Percentiles rank a stretch among this genome's conserved stretches.
Evolutionary conservation across 2,797 vertebrate species (phyloP).

Genomic region (Luscinia megarhynchos): DNA sequence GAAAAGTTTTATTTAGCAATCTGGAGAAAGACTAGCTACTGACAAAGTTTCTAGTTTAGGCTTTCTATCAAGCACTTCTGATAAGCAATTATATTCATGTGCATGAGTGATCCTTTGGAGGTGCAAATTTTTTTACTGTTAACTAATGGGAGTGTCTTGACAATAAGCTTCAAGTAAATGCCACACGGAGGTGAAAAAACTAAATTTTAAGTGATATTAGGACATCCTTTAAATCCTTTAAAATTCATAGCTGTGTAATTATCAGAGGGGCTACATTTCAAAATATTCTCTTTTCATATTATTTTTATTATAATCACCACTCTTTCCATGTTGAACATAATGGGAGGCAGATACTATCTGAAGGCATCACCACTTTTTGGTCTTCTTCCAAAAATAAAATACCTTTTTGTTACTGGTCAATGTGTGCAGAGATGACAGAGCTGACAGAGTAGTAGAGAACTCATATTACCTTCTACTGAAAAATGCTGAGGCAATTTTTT

Average conservation of each 20-base stretch:
- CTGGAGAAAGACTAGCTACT: background rate
- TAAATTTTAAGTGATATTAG: background rate
- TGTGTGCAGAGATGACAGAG: background rate
- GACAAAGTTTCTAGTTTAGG: background rate
- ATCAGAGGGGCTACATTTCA: background rate
- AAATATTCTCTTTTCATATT: accelerated
- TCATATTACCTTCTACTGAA: background rate
- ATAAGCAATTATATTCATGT: background rate
- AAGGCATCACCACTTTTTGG: background rate
- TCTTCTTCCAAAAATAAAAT: background rate
- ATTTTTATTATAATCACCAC: background rate
- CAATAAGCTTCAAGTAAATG: background rate
- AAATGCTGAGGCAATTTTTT: background rate
- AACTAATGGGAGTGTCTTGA: background rate
- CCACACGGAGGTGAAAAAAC: background rate
- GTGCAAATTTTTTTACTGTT: background rate
- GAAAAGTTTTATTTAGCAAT: background rate
- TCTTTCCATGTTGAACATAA: background rate
- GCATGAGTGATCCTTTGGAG: background rate
- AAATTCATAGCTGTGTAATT: background rate
- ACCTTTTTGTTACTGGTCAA: background rate
- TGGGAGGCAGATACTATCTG: background rate
- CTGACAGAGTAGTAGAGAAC: background rate
- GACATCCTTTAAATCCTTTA: background rate
- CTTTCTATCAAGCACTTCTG: background rate